Conservation (phyloP, 2,797 vertebrate species). For the Gambusia yucatana region DNA sequence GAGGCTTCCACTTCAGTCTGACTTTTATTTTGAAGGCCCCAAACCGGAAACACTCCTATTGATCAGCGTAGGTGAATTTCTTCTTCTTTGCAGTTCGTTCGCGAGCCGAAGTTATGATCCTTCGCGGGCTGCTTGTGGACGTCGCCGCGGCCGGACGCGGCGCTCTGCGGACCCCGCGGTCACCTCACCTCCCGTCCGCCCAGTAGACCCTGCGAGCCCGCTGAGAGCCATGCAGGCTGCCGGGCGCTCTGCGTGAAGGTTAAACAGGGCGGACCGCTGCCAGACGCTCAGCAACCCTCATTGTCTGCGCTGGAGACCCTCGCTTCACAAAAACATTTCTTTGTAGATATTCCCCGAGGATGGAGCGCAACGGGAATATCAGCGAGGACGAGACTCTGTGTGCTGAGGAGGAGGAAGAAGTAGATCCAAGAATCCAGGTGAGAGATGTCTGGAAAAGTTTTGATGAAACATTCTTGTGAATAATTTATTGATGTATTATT, state of each 20-base stretch:
- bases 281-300: slow-evolving; percentile 34
- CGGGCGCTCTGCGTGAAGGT: slow-evolving; percentile 10
- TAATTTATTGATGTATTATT: too few species aligned
- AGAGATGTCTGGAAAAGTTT: not conserved
- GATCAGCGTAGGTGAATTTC: not conserved
- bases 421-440: slow-evolving; percentile 96
- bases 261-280: slow-evolving; percentile 32
- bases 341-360: slow-evolving; percentile 36
- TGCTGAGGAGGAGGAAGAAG: slow-evolving; percentile 82
- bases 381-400: slow-evolving; percentile 75
- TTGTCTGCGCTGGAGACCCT: slow-evolving; percentile 35
- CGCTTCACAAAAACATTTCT: not conserved
- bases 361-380: slow-evolving; percentile 75
- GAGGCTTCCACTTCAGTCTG: too few species aligned
- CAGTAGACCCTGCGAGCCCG: not conserved
- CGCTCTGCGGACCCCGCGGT: not conserved
- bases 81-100: slow-evolving; percentile 3
- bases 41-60: slow-evolving; percentile 16
- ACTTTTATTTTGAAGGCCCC: slow-evolving; percentile 60
- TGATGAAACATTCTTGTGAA: not conserved
- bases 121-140: slow-evolving; percentile 1
- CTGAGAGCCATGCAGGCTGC: slow-evolving; percentile 14
- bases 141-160: slow-evolving; percentile 23
- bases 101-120: slow-evolving; percentile 19
- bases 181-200: not conserved